A percentile compares a stretch with the other conserved stretches of the same genome.
Conservation (phyloP, 2,113 vertebrate genomes). For the Rhipidura dahli region DNA sequence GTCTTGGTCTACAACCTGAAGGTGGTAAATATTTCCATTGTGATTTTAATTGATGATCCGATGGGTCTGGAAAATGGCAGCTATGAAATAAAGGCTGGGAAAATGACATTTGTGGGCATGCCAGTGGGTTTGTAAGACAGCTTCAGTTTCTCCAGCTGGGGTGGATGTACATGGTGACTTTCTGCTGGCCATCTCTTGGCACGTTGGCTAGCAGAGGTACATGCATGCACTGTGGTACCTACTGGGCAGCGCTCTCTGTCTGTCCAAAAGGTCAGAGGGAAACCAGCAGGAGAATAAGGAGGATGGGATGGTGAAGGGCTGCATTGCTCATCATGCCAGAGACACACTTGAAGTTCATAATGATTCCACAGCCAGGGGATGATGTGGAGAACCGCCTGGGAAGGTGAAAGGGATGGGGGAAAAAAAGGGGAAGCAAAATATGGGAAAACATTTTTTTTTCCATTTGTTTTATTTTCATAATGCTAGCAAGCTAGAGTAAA, state of each 20-base stretch:
- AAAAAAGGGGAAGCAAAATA: not conserved
- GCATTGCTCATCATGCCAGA: not conserved
- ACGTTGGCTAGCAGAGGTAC: not conserved
- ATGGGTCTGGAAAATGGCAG: not conserved
- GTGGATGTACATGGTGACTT: not conserved
- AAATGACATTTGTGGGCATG: not conserved
- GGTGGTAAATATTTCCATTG: not conserved
- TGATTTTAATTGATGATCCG: not conserved
- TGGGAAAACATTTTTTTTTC: not conserved
- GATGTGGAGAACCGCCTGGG: not conserved
- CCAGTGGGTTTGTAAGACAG: not conserved
- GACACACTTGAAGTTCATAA: not conserved
- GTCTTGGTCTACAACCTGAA: not conserved
- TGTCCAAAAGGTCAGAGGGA: not conserved
- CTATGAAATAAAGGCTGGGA: not conserved
- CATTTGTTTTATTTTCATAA: not conserved
- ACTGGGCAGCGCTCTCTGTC: not conserved
- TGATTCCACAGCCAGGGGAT: not conserved
- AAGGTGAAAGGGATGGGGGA: not conserved
- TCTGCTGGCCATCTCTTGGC: not conserved
- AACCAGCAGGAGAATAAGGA: not conserved
- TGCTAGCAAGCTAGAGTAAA: not conserved
- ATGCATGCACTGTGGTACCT: fast-evolving
- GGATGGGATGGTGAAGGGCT: not conserved
- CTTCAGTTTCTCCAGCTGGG: not conserved